A percentile compares a stretch with the other conserved stretches of the same genome.
phyloP scores from a whole-genome alignment of 2,113 vertebrate genomes.

The Tyto alba region DNA sequence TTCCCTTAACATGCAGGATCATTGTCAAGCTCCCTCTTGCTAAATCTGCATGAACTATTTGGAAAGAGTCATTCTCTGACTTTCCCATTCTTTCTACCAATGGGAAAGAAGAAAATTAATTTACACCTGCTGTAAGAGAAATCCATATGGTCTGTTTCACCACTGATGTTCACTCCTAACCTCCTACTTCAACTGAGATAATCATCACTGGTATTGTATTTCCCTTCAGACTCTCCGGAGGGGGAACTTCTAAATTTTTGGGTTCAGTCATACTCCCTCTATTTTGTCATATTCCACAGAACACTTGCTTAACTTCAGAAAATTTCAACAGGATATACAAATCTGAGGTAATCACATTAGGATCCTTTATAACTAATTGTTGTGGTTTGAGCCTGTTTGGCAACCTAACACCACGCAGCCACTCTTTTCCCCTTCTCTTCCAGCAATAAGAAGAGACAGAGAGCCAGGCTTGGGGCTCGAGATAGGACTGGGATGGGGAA shows the following conservation, averaged over 20 bases:
- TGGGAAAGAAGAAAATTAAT: neutral
- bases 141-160: neutral
- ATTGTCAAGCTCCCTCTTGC: neutral
- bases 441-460: too few relatives aligned
- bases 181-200: neutral
- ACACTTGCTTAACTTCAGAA: neutral
- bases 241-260: neutral
- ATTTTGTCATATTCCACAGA: neutral
- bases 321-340: neutral
- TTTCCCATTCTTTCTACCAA: neutral
- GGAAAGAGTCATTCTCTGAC: neutral
- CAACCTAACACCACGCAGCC: too few relatives aligned
- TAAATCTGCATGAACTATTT: neutral
- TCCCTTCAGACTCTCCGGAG: neutral
- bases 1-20: neutral
- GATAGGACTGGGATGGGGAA: too few relatives aligned
- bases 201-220: neutral
- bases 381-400: too few relatives aligned
- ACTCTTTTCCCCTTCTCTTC: too few relatives aligned
- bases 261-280: neutral
- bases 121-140: neutral
- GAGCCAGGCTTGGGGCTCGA: too few relatives aligned
- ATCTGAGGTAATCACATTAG: neutral
- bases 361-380: neutral
- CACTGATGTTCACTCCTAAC: neutral